phyloP scores from a whole-genome alignment of 2,888 invertebrate genomes.

The Acleris laterana region DNA sequence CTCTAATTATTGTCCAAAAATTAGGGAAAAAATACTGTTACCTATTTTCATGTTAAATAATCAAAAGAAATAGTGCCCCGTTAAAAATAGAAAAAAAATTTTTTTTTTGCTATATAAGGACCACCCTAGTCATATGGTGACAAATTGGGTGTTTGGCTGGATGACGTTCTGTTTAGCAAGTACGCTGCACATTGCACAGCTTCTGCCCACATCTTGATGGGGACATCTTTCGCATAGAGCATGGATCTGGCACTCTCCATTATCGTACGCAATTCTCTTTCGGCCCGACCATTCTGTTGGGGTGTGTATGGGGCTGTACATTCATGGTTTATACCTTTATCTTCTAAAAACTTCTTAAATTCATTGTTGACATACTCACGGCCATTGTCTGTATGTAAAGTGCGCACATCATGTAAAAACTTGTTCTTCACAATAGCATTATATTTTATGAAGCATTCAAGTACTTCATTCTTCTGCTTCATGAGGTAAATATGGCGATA shows the following conservation, averaged over 20 bases:
- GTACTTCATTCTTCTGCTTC: conserved; percentile 41
- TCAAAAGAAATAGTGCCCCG: too few relatives aligned
- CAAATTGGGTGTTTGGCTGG: too few relatives aligned
- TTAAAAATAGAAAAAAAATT: too few relatives aligned
- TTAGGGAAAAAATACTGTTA: too few relatives aligned
- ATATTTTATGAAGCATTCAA: conserved; percentile 39
- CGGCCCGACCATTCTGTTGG: conserved; percentile 50
- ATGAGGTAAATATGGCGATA: conserved; percentile 40
- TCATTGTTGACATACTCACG: conserved; percentile 39
- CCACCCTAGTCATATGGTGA: too few relatives aligned
- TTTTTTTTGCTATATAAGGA: too few relatives aligned
- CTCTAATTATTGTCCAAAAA: too few relatives aligned
- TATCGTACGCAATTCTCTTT: conserved; percentile 53
- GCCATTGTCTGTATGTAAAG: conserved; percentile 41
- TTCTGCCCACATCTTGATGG: conserved; percentile 55
- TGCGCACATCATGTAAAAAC: conserved; percentile 27
- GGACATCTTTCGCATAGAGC: conserved; percentile 43
- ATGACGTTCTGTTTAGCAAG: conserved; percentile 52
- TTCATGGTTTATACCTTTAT: conserved; percentile 47
- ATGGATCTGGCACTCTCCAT: conserved; percentile 48
- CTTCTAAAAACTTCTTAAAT: conserved; percentile 40
- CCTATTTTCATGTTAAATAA: too few relatives aligned
- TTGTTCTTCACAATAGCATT: conserved; percentile 39
- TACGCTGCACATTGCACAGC: conserved; percentile 54
- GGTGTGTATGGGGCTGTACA: conserved; percentile 48